phyloP scores from a whole-genome alignment of 2,888 invertebrate species.

The Drosophila acutilabella region DNA sequence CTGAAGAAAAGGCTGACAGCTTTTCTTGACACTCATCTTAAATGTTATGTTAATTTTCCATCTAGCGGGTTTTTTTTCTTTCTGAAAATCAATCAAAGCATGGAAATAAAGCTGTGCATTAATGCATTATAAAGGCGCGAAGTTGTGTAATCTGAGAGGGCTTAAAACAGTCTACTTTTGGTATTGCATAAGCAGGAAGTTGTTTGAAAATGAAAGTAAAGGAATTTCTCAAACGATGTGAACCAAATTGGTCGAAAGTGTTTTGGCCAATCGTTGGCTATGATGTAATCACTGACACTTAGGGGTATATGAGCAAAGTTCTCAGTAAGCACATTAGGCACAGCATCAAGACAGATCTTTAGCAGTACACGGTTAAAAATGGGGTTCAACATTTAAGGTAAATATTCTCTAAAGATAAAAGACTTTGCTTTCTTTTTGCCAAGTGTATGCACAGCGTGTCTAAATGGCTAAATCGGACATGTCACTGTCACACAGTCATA shows the following conservation, averaged over 20 bases:
- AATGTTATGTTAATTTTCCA: constrained; percentile 59
- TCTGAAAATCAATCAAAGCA: constrained; percentile 68
- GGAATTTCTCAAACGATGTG: constrained; percentile 4
- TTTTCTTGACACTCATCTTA: constrained; percentile 37
- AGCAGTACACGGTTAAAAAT: not conserved
- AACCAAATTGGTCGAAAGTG: not conserved
- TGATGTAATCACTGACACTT: not conserved
- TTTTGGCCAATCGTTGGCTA: not conserved
- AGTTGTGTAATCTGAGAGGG: constrained; percentile 70
- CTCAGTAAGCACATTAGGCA: constrained; percentile 32
- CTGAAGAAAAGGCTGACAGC: constrained; percentile 35
- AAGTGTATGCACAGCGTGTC: not conserved
- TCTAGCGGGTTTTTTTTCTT: constrained; percentile 19
- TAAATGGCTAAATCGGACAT: constrained; percentile 11
- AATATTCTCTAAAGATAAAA: no score
- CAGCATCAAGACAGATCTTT: constrained; percentile 2
- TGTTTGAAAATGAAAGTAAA: constrained; percentile 14
- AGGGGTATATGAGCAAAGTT: not conserved
- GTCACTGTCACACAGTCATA: constrained; percentile 30
- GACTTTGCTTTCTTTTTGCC: not conserved
- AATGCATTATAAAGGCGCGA: constrained; percentile 53
- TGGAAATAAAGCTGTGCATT: constrained; percentile 38
- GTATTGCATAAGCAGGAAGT: constrained; percentile 50
- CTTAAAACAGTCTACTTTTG: constrained; percentile 24
- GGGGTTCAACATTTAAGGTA: not conserved